phyloP scores from a whole-genome alignment of 2,797 vertebrate species.

The Acomys russatus region DNA sequence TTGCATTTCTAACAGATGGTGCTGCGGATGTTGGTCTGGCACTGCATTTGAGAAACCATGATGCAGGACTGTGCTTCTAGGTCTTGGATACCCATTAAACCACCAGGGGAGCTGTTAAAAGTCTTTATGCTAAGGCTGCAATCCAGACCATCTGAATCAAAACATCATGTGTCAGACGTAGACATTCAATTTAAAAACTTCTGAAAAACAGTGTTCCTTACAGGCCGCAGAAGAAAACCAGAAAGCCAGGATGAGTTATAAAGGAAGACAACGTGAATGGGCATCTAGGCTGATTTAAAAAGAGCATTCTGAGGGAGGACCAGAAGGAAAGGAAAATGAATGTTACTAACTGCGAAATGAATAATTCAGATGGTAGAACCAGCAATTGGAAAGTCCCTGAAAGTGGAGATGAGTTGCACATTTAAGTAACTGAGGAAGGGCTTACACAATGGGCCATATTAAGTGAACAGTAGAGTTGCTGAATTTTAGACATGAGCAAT shows the following conservation, averaged over 20 bases:
- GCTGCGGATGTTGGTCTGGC: neutral
- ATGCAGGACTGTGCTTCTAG: neutral
- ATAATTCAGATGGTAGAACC: neutral
- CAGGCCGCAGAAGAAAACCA: neutral
- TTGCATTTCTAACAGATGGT: neutral
- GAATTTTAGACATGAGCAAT: neutral
- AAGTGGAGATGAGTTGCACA: neutral
- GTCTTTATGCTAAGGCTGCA: neutral
- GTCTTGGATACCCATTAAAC: constrained; percentile 1
- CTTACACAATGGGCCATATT: neutral
- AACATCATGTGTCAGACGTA: neutral
- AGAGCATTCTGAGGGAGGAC: constrained; percentile 15
- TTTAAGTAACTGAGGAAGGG: neutral
- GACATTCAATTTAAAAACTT: neutral
- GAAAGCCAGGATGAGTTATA: neutral
- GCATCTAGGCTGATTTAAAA: neutral
- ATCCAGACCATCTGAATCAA: neutral
- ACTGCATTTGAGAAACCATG: neutral
- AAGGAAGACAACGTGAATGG: neutral
- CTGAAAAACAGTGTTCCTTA: neutral
- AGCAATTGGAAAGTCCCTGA: neutral
- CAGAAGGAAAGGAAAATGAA: constrained; percentile 7
- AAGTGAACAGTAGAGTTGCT: neutral
- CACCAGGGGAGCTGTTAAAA: constrained; percentile 13
- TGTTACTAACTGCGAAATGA: neutral